Evolutionary conservation across 2,113 vertebrate genomes (phyloP).

Genomic region (Myrmecobius fasciatus): DNA sequence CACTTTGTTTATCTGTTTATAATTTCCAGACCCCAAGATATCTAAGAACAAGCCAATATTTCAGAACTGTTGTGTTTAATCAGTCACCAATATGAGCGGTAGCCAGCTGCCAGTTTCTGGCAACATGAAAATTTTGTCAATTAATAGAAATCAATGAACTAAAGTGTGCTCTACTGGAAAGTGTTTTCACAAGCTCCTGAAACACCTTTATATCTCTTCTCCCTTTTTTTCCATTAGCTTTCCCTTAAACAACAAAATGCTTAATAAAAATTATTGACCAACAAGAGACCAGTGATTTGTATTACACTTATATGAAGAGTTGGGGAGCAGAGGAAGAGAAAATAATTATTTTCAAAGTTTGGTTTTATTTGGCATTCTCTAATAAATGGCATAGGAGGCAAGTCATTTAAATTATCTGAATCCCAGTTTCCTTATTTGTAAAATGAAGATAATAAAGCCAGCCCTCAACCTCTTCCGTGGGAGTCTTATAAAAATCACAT

Average conservation of each 20-base stretch:
- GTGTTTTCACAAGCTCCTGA: neutral
- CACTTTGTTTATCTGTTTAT: slow-evolving; percentile 70
- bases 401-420: neutral
- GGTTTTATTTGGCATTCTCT: neutral
- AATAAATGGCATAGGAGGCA: neutral
- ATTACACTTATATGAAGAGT: neutral
- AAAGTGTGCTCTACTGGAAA: neutral
- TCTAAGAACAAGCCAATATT: slow-evolving; percentile 54
- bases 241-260: neutral
- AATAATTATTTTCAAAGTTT: neutral
- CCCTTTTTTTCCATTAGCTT: neutral
- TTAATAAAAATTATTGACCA: neutral
- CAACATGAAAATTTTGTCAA: slow-evolving; percentile 59
- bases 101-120: slow-evolving; percentile 55
- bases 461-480: neutral
- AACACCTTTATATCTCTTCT: neutral
- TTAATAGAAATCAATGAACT: slow-evolving; percentile 65
- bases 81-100: slow-evolving; percentile 54
- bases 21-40: slow-evolving; percentile 62
- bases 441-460: neutral
- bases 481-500: neutral
- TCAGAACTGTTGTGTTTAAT: slow-evolving; percentile 51
- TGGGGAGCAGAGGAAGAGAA: neutral
- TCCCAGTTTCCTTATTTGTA: neutral
- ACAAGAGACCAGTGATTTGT: neutral